phyloP scores from a whole-genome alignment of 2,888 invertebrate species.

The Aspidiotus destructor region DNA sequence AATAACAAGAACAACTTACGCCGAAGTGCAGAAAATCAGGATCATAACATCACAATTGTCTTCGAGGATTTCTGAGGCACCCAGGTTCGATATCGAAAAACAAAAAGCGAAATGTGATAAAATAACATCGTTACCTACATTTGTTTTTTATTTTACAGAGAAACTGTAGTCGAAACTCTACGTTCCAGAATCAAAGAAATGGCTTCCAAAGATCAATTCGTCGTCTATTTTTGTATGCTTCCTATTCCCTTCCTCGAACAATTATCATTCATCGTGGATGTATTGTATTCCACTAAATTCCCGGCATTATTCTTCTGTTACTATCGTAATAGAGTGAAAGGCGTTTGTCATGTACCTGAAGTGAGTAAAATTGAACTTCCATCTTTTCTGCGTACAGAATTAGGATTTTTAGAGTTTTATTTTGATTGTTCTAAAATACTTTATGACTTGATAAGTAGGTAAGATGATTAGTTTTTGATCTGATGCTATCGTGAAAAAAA shows the following conservation, averaged over 20 bases:
- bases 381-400: neutral
- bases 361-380: neutral
- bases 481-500: no score
- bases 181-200: neutral
- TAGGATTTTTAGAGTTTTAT: no score
- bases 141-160: neutral
- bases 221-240: neutral
- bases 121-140: neutral
- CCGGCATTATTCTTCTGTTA: neutral
- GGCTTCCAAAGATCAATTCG: neutral
- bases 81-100: neutral
- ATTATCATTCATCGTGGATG: neutral
- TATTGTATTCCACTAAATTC: neutral
- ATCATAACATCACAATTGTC: no score
- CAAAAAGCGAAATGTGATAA: neutral
- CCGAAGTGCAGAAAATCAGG: no score
- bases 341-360: slow-evolving; percentile 2
- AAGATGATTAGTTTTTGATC: no score
- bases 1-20: no score
- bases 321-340: neutral
- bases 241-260: neutral
- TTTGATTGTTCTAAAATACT: no score
- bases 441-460: no score
- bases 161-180: neutral
- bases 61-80: no score